Percentiles rank a stretch among this genome's conserved stretches.
Conservation (phyloP, 2,888 invertebrate genomes). For the Cetonia aurata region DNA sequence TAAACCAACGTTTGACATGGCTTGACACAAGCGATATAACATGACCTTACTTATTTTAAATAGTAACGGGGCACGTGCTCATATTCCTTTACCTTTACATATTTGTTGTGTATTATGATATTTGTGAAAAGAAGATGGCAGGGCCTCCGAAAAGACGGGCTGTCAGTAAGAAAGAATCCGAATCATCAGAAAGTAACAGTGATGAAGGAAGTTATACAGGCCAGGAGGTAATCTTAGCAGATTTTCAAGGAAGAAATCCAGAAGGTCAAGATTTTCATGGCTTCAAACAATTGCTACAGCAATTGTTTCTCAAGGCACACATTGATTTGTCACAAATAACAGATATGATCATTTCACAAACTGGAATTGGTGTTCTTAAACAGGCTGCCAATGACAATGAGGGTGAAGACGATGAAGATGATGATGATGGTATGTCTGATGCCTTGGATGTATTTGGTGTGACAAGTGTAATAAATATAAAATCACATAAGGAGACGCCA, state of each 20-base stretch:
- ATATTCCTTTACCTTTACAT: too few relatives aligned
- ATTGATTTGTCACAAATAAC: conserved; percentile 83
- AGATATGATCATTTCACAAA: conserved; percentile 87
- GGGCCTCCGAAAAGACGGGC: conserved; percentile 58
- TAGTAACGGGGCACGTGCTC: too few relatives aligned
- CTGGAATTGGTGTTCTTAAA: conserved; percentile 90
- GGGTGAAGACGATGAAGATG: conserved; percentile 74
- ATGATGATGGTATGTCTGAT: conserved; percentile 74
- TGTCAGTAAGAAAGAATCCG: conserved; percentile 40
- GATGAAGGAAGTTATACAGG: conserved; percentile 58
- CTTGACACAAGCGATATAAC: too few relatives aligned
- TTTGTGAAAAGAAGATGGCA: conserved; percentile 54
- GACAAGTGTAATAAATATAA: conserved; percentile 85
- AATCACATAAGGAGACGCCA: conserved; percentile 78
- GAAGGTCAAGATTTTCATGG: conserved; percentile 89
- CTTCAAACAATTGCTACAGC: conserved; percentile 84
- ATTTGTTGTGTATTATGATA: too few relatives aligned
- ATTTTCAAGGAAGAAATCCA: conserved; percentile 90
- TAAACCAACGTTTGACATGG: too few relatives aligned
- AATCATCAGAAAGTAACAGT: conserved; percentile 53
- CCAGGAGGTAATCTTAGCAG: conserved; percentile 78
- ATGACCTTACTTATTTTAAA: neutral
- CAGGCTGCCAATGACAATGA: conserved; percentile 78
- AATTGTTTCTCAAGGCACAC: conserved; percentile 87
- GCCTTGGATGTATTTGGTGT: conserved; percentile 87